Conservation (phyloP, 2,113 vertebrate species). For the Falco punctatus region DNA sequence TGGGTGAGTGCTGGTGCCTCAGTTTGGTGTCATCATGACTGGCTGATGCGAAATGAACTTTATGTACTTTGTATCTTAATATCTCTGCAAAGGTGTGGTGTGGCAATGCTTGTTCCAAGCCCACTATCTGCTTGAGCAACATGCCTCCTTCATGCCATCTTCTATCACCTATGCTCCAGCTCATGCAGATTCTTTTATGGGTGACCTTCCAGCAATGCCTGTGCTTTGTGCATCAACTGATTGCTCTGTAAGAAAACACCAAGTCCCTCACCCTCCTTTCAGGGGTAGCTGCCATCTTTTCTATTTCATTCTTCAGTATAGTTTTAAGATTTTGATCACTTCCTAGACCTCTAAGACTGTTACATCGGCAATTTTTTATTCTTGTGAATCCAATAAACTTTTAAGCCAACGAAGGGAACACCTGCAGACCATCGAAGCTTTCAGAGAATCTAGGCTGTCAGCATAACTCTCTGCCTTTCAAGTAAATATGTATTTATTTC, state of each 20-base stretch:
- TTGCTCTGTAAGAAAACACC: not conserved
- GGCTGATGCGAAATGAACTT: not conserved
- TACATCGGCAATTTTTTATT: not conserved
- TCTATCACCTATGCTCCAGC: not conserved
- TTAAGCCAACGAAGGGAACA: not conserved
- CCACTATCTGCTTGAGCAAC: not conserved
- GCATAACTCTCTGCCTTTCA: not conserved
- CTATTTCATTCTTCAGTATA: not conserved
- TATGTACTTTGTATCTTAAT: not conserved
- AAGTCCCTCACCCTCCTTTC: not conserved
- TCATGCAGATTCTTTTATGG: not conserved
- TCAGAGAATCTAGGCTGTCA: not conserved
- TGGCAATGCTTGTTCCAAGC: not conserved
- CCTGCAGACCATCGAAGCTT: not conserved
- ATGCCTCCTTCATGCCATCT: not conserved
- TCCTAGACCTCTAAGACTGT: not conserved
- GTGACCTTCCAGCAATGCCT: too few relatives aligned
- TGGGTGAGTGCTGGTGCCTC: not conserved
- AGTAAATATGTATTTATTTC: not conserved
- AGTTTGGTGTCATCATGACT: not conserved
- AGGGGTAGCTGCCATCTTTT: not conserved
- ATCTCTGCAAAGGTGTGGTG: not conserved
- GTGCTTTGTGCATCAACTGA: fast-evolving
- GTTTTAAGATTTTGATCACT: not conserved
- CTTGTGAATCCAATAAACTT: not conserved